Percentiles rank a stretch among this genome's conserved stretches.
Evolutionary conservation across 1,140 invertebrate genomes (phyloP).

Genomic region (Riptortus pedestris): DNA sequence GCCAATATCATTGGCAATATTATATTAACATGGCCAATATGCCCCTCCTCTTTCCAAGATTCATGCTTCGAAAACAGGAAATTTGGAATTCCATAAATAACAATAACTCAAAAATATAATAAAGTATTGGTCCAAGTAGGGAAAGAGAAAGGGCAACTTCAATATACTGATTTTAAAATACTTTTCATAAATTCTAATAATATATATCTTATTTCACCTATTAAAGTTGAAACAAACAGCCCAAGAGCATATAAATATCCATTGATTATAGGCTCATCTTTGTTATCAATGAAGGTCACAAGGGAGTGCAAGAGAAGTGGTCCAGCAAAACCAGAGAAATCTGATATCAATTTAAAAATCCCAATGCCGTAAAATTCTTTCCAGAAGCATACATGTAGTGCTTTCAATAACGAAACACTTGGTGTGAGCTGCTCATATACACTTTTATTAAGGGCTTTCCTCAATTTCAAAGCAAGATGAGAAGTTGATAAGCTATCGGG

Average conservation of each 20-base stretch:
- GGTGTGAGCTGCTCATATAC: conserved; percentile 17
- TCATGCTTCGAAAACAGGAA: too few relatives aligned
- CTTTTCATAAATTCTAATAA: too few relatives aligned
- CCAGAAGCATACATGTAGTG: conserved; percentile 74
- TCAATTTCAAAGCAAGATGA: conserved; percentile 48
- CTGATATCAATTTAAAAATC: conserved; percentile 71
- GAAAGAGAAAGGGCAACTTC: too few relatives aligned
- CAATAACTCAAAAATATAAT: too few relatives aligned
- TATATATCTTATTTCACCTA: too few relatives aligned
- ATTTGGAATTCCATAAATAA: too few relatives aligned
- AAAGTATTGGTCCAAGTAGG: too few relatives aligned
- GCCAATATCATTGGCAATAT: too few relatives aligned
- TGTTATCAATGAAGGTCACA: conserved; percentile 69
- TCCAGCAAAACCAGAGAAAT: conserved; percentile 72
- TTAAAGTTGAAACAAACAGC: conserved; percentile 53
- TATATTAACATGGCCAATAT: too few relatives aligned
- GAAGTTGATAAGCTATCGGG: conserved; percentile 56
- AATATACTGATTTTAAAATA: too few relatives aligned
- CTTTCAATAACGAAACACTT: conserved; percentile 50
- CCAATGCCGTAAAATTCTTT: conserved; percentile 81
- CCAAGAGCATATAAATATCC: conserved; percentile 73
- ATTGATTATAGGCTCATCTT: conserved; percentile 48
- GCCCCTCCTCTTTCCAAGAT: too few relatives aligned
- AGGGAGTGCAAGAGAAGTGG: conserved; percentile 79
- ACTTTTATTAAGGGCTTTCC: conserved; percentile 38